Conservation (phyloP, 2,113 vertebrate species). For the Anolis sagrei region DNA sequence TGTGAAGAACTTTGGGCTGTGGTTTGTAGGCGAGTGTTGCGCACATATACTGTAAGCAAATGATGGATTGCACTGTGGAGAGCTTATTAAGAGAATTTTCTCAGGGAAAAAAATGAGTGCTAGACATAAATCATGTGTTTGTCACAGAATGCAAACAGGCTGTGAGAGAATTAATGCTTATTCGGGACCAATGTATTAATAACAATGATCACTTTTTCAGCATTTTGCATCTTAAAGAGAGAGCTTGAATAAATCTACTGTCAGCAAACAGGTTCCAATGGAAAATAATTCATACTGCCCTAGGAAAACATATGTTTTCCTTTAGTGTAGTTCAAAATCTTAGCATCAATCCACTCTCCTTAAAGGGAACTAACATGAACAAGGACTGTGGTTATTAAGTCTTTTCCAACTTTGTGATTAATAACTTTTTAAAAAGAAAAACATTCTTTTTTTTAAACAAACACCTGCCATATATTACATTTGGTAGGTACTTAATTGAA, state of each 20-base stretch:
- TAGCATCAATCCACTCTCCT: not conserved
- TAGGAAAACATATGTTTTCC: not conserved
- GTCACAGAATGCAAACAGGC: not conserved
- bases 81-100: slow-evolving; percentile 2
- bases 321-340: not conserved
- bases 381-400: slow-evolving; percentile 23
- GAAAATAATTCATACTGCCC: not conserved
- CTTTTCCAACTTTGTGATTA: slow-evolving; percentile 5
- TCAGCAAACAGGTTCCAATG: not conserved
- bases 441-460: too few relatives aligned
- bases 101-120: not conserved
- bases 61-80: not conserved
- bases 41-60: not conserved
- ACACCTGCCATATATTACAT: too few relatives aligned
- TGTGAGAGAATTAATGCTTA: not conserved
- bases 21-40: too few relatives aligned
- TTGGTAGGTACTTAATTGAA: too few relatives aligned
- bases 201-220: not conserved
- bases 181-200: not conserved
- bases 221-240: not conserved
- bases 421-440: not conserved
- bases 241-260: not conserved
- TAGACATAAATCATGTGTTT: not conserved
- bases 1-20: not conserved
- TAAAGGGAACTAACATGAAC: not conserved